Conservation (phyloP, 92 coral and sea anemone genomes). For the Bergia sp. region DNA sequence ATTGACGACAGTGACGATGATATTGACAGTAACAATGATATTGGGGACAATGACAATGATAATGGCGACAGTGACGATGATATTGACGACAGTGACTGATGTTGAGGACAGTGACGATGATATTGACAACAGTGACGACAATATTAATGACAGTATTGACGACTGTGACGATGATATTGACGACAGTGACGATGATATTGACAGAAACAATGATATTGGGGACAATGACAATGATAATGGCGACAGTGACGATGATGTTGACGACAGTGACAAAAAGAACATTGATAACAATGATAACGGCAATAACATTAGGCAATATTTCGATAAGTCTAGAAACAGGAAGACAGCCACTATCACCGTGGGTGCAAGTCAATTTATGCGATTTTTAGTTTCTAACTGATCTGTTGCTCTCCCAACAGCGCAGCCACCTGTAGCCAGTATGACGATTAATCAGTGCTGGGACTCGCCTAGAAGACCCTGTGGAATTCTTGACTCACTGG, state of each 20-base stretch:
- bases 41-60: not conserved
- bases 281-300: too few relatives aligned
- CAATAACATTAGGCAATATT: not conserved
- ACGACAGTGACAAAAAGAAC: not conserved
- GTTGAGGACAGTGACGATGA: too few relatives aligned
- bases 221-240: not conserved
- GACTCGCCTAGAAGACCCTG: slow-evolving; percentile 74
- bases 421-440: slow-evolving; percentile 54
- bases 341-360: not conserved
- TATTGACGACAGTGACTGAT: too few relatives aligned
- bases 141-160: too few relatives aligned
- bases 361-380: not conserved
- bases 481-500: slow-evolving; percentile 95
- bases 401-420: slow-evolving; percentile 30
- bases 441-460: slow-evolving; percentile 81
- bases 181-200: not conserved
- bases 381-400: not conserved
- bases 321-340: not conserved
- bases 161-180: too few relatives aligned
- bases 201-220: not conserved
- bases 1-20: not conserved
- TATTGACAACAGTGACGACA: too few relatives aligned
- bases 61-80: not conserved
- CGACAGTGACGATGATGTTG: not conserved
- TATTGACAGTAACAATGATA: too few relatives aligned